A percentile compares a stretch with the other conserved stretches of the same genome.
Evolutionary conservation across 2,888 invertebrate species (phyloP).

Genomic region (Ganaspis brasiliensis): DNA sequence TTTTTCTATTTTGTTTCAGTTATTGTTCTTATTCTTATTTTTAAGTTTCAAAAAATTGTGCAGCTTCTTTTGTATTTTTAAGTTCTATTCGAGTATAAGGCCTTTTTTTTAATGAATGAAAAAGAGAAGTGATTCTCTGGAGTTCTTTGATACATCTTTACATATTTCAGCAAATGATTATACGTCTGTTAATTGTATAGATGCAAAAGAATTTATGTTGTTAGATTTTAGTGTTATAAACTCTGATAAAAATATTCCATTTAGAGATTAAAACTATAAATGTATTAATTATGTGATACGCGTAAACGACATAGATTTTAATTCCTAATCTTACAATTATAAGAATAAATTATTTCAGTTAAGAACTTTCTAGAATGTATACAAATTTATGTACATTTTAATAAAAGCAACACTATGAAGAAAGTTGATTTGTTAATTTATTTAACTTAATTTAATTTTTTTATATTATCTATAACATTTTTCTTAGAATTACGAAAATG

Average conservation of each 20-base stretch:
- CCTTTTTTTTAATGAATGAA: no score
- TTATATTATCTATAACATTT: no score
- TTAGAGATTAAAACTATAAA: constrained; percentile 10
- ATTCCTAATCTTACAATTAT: constrained; percentile 16
- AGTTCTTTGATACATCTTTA: not conserved
- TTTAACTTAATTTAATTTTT: not conserved
- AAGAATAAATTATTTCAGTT: constrained; percentile 4
- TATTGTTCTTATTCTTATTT: not conserved
- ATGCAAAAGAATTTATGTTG: constrained; percentile 33
- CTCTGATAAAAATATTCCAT: constrained; percentile 11
- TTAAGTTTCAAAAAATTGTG: not conserved
- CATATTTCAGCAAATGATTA: not conserved
- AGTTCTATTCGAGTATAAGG: not conserved
- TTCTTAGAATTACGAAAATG: no score
- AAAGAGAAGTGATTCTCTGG: not conserved
- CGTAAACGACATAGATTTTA: not conserved
- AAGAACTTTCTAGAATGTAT: constrained; percentile 1
- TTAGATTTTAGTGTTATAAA: constrained; percentile 10
- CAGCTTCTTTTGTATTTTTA: not conserved
- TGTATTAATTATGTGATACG: constrained; percentile 39
- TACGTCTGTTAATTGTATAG: constrained; percentile 31
- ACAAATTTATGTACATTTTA: constrained; percentile 21
- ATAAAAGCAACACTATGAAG: not conserved
- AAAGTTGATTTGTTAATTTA: not conserved
- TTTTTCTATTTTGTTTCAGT: not conserved